Conservation (phyloP, 2,113 vertebrate species). For the Ophiodon elongatus region DNA sequence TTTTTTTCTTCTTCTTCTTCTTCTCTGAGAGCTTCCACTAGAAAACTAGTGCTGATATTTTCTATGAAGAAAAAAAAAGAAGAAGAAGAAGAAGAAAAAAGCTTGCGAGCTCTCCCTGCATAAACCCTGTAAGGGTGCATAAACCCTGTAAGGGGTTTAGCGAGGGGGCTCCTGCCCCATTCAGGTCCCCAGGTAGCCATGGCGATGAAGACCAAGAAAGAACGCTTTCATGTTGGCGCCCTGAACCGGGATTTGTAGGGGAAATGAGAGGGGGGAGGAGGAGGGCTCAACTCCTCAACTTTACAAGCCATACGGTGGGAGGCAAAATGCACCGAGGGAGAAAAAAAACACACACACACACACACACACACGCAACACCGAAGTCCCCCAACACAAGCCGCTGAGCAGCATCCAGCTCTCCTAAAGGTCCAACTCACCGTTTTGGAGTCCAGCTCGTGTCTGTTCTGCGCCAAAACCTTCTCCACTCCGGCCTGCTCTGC, state of each 20-base stretch:
- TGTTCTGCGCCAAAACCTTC: conserved; percentile 96
- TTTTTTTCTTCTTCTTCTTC: conserved; percentile 2
- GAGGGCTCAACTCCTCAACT: conserved; percentile 56
- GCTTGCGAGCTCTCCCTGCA: conserved; percentile 22
- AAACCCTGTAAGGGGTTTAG: conserved; percentile 53
- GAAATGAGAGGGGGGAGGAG: conserved; percentile 71
- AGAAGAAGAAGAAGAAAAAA: neutral
- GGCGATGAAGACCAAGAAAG: conserved; percentile 85
- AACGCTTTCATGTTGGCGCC: conserved; percentile 86
- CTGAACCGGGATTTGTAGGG: conserved; percentile 81
- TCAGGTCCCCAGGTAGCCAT: conserved; percentile 86
- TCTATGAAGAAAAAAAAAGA: conserved; percentile 9
- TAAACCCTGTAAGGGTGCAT: neutral
- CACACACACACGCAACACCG: conserved; percentile 36
- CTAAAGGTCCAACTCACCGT: conserved; percentile 88
- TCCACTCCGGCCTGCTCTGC: conserved; percentile 96
- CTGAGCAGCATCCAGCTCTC: conserved; percentile 10
- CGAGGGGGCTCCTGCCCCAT: conserved; percentile 77
- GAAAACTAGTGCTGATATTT: conserved; percentile 48
- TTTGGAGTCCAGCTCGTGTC: conserved; percentile 97
- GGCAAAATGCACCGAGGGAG: conserved; percentile 50
- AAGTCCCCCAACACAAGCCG: conserved; percentile 38
- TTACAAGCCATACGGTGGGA: conserved; percentile 76
- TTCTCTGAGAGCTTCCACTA: conserved; percentile 22
- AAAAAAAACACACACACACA: too few species aligned